phyloP scores from a whole-genome alignment of 2,888 invertebrate species.

The Drosophila heteroneura region DNA sequence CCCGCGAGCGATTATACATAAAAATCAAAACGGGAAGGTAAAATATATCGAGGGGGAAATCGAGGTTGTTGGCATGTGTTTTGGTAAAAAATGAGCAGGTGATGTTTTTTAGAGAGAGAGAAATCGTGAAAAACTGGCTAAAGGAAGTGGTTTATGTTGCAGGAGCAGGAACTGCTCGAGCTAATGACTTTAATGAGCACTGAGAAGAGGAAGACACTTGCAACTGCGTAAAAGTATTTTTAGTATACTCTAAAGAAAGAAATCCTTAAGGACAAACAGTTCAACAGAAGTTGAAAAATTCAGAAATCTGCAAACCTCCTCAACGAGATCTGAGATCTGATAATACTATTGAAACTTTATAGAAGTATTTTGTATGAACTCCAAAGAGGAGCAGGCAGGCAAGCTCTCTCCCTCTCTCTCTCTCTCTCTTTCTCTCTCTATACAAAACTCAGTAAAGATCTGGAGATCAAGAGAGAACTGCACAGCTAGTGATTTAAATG shows the following conservation, averaged over 20 bases:
- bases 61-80: conserved; percentile 40
- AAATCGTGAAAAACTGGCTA: conserved; percentile 14
- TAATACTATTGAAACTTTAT: background rate
- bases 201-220: background rate
- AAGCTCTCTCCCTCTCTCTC: too few species aligned
- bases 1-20: conserved; percentile 69
- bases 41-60: conserved; percentile 6
- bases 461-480: background rate
- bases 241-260: background rate
- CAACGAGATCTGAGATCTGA: background rate
- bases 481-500: background rate
- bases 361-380: too few species aligned
- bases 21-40: conserved; percentile 25
- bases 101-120: conserved; percentile 1
- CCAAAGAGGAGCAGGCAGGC: too few species aligned
- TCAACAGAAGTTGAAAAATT: background rate
- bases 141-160: conserved; percentile 37
- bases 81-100: conserved; percentile 58
- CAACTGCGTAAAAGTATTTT: background rate
- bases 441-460: background rate
- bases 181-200: conserved; percentile 27
- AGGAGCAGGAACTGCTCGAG: conserved; percentile 9
- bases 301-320: rapidly evolving
- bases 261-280: background rate
- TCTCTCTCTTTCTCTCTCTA: background rate